phyloP scores from a whole-genome alignment of 1,140 invertebrate species.

The Asobara japonica region DNA sequence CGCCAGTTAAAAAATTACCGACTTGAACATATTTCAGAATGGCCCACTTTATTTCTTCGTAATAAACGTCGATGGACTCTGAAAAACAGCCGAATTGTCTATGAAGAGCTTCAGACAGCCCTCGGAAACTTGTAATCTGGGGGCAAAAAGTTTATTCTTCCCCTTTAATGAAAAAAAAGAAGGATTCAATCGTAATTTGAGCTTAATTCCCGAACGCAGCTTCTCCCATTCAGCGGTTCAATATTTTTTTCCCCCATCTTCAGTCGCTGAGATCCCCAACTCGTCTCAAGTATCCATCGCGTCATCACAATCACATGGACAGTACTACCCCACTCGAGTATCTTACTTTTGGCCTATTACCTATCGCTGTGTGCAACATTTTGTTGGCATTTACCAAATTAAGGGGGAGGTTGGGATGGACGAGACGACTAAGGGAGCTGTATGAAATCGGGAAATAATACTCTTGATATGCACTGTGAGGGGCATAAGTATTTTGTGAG shows the following conservation, averaged over 20 bases:
- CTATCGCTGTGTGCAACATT: slow-evolving; percentile 33
- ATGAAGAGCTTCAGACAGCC: too few relatives aligned
- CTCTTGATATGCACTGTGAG: background rate
- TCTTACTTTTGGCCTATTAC: slow-evolving; percentile 25
- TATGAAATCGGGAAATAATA: slow-evolving; percentile 33
- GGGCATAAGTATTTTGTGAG: background rate
- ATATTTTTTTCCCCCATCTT: background rate
- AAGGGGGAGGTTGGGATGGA: slow-evolving; percentile 22
- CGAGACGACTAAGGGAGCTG: background rate
- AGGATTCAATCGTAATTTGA: background rate
- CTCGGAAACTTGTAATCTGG: too few relatives aligned
- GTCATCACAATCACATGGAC: slow-evolving; percentile 8
- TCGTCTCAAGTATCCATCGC: slow-evolving; percentile 15
- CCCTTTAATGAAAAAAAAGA: too few relatives aligned
- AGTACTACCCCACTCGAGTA: background rate
- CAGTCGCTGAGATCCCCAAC: background rate
- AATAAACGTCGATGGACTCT: too few relatives aligned
- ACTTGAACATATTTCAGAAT: background rate
- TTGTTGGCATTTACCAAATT: slow-evolving; percentile 42
- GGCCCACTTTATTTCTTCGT: background rate
- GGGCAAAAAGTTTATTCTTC: too few relatives aligned
- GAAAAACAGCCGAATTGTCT: too few relatives aligned
- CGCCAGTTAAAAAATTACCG: background rate
- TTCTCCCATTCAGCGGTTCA: background rate
- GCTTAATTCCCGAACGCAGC: background rate